Percentiles rank a stretch among this genome's conserved stretches.
These are phyloP conservation scores for Porites cylindrica DNA, from an alignment of 92 coral and sea anemone species.

Conservation along the genomic window DNA sequence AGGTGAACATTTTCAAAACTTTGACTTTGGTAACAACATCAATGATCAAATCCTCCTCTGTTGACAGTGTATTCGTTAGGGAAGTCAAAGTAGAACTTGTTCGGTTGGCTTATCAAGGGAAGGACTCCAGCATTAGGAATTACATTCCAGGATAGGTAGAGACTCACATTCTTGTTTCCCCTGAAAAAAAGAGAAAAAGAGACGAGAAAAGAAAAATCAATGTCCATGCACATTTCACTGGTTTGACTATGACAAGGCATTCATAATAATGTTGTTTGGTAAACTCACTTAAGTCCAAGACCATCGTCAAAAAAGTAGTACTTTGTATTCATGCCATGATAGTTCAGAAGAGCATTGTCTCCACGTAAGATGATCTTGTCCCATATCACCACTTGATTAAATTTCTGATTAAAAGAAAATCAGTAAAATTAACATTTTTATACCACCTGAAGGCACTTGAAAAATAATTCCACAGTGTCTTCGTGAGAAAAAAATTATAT, in stretches of 20 bases:
- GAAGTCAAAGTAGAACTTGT: constrained; percentile 85
- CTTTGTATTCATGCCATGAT: constrained; percentile 89
- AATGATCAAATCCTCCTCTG: constrained; percentile 51
- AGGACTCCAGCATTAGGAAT: constrained; percentile 97
- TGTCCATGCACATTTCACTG: too few relatives aligned
- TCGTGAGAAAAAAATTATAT: too few relatives aligned
- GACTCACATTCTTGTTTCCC: constrained; percentile 87
- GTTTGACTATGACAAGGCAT: not conserved
- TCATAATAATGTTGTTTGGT: not conserved
- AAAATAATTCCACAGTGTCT: too few relatives aligned
- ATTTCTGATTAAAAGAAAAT: constrained; percentile 57
- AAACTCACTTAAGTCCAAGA: constrained; percentile 86
- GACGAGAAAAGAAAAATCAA: not conserved
- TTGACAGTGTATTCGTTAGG: constrained; percentile 85
- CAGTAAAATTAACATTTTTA: too few relatives aligned
- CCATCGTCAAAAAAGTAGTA: constrained; percentile 99
- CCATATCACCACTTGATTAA: constrained; percentile 98
- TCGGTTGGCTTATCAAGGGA: constrained; percentile 70
- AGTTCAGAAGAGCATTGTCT: constrained; percentile 80
- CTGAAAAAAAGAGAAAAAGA: constrained; percentile 60
- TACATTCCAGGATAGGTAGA: constrained; percentile 96
- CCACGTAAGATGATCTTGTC: constrained; percentile 95
- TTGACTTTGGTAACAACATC: not conserved
- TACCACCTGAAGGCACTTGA: too few relatives aligned
- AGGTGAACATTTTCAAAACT: not conserved